Conservation (phyloP, 1,140 invertebrate genomes). For the Heliconius melpomene region DNA sequence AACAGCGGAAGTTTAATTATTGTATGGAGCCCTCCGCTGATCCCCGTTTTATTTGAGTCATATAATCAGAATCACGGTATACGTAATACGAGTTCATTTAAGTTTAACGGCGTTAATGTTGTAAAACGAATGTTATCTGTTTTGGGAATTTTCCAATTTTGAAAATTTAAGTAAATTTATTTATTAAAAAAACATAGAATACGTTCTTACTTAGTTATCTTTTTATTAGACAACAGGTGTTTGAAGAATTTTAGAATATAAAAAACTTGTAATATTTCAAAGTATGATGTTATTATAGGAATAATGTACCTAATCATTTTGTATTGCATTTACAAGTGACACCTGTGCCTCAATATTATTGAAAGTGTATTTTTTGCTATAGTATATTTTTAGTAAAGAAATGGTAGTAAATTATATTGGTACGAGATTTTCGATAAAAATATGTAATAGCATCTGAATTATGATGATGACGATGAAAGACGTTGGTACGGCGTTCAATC, state of each 20-base stretch:
- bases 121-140: not conserved
- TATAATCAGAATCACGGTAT: conserved; percentile 1
- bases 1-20: conserved; percentile 1
- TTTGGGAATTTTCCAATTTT: not conserved
- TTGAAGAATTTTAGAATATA: not conserved
- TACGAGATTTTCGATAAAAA: too few species aligned
- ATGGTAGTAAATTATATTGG: too few species aligned
- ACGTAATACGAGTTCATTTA: not conserved
- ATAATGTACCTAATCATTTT: not conserved
- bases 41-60: conserved; percentile 5
- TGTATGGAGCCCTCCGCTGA: not conserved
- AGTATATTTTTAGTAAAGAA: too few species aligned
- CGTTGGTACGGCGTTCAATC: too few species aligned
- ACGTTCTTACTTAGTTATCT: not conserved
- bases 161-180: too few species aligned
- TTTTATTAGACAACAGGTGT: not conserved
- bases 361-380: not conserved
- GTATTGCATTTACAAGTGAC: not conserved
- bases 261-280: not conserved
- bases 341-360: not conserved
- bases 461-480: too few species aligned
- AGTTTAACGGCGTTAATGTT: conserved; percentile 12
- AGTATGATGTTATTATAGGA: not conserved
- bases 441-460: too few species aligned
- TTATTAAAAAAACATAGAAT: too few species aligned